Evolutionary conservation across 2,797 vertebrate genomes (phyloP).

Genomic region (Lates japonicus): DNA sequence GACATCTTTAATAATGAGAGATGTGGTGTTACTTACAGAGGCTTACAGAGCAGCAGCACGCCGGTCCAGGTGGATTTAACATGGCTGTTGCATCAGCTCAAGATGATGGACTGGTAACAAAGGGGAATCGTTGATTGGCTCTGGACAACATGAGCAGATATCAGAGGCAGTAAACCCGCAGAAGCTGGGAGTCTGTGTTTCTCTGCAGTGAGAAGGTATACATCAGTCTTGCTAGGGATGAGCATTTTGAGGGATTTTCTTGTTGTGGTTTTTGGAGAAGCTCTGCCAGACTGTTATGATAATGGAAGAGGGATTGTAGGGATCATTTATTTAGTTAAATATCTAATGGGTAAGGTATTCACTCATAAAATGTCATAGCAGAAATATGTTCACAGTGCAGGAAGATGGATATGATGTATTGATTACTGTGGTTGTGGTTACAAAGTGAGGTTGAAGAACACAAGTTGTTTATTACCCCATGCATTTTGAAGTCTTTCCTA

Average conservation of each 20-base stretch:
- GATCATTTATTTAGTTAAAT: constrained; percentile 52
- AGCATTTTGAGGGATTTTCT: constrained; percentile 27
- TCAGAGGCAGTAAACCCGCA: constrained; percentile 24
- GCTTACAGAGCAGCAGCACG: constrained; percentile 19
- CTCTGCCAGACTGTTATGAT: constrained; percentile 4
- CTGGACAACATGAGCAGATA: constrained; percentile 38
- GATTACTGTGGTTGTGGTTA: constrained; percentile 25
- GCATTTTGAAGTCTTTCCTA: constrained; percentile 26
- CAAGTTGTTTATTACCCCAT: constrained; percentile 1
- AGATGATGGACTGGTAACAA: constrained; percentile 28
- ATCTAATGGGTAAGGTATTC: constrained; percentile 26
- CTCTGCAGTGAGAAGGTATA: constrained; percentile 1
- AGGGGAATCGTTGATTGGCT: constrained; percentile 32
- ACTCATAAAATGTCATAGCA: constrained; percentile 31
- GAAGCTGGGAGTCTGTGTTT: constrained; percentile 19
- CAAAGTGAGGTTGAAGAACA: constrained; percentile 24
- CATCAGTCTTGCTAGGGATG: constrained; percentile 10
- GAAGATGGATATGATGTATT: constrained; percentile 20
- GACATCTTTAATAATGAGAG: constrained; percentile 45
- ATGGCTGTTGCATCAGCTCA: constrained; percentile 32
- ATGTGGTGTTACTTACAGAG: constrained; percentile 18
- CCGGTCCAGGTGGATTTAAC: constrained; percentile 47
- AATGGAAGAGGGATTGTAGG: constrained; percentile 14
- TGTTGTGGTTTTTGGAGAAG: not conserved
- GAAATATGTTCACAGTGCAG: constrained; percentile 7